Percentiles rank a stretch among this genome's conserved stretches.
Evolutionary conservation across 2,888 invertebrate species (phyloP).

Genomic region (Sympetrum striolatum): DNA sequence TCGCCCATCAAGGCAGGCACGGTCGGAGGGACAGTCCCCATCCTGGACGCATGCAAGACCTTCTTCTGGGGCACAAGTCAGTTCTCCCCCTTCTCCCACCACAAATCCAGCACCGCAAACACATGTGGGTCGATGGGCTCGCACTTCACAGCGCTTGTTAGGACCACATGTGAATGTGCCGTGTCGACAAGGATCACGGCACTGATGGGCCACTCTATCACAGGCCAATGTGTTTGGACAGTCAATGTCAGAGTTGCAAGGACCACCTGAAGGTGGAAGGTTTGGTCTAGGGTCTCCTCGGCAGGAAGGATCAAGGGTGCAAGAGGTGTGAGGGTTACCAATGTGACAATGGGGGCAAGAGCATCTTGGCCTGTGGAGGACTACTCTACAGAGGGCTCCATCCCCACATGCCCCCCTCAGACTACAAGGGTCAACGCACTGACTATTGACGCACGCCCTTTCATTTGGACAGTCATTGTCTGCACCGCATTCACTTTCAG

Average conservation of each 20-base stretch:
- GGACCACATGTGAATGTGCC: constrained; percentile 72
- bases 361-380: constrained; percentile 84
- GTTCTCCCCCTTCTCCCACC: constrained; percentile 84
- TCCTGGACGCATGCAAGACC: constrained; percentile 76
- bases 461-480: constrained; percentile 91
- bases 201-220: constrained; percentile 72
- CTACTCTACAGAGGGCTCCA: constrained; percentile 86
- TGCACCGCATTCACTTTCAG: constrained; percentile 84
- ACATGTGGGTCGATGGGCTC: constrained; percentile 83
- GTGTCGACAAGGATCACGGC: constrained; percentile 79
- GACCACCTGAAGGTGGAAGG: constrained; percentile 63
- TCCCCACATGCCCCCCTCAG: constrained; percentile 87
- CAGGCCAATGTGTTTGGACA: constrained; percentile 81
- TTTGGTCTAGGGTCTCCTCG: constrained; percentile 64
- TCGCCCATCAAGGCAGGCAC: constrained; percentile 81
- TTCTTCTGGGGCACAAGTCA: constrained; percentile 82
- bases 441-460: constrained; percentile 88
- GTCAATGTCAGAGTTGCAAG: constrained; percentile 72
- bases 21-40: constrained; percentile 84
- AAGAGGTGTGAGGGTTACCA: constrained; percentile 80
- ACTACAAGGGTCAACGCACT: constrained; percentile 90
- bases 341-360: constrained; percentile 88
- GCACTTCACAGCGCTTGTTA: constrained; percentile 88
- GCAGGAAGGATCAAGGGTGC: constrained; percentile 81
- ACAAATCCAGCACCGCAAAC: constrained; percentile 89